These are phyloP conservation scores for Sebastes baramenuke DNA, from an alignment of 2,797 vertebrate genomes.

Conservation along the genomic window DNA sequence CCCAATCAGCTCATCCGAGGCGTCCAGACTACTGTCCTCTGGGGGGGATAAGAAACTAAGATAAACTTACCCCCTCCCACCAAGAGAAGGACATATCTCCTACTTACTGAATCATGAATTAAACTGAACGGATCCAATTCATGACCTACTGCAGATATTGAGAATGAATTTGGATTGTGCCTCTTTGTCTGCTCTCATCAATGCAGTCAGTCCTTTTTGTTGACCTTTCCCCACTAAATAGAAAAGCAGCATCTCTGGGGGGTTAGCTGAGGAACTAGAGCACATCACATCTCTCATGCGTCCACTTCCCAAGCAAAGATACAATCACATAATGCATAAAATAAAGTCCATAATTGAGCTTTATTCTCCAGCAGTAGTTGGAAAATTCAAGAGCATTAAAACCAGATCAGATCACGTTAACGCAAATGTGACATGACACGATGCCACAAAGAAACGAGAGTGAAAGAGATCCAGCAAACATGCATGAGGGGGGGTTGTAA, in stretches of 20 bases:
- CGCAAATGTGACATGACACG: neutral
- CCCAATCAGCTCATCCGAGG: constrained; percentile 52
- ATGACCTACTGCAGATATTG: neutral
- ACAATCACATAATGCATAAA: neutral
- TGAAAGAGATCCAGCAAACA: constrained; percentile 27
- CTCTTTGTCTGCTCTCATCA: neutral
- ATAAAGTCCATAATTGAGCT: neutral
- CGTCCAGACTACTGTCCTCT: neutral
- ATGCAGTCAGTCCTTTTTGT: neutral
- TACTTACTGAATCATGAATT: neutral
- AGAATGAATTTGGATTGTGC: neutral
- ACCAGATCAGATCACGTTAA: neutral
- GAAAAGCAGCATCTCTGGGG: neutral
- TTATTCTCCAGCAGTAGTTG: neutral
- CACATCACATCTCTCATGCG: neutral
- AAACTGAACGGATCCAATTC: neutral
- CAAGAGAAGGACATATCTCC: neutral
- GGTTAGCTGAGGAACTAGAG: neutral
- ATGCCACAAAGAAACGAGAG: constrained; percentile 33
- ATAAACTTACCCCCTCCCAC: constrained; percentile 23
- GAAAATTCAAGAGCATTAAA: neutral
- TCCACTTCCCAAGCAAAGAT: neutral
- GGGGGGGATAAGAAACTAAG: constrained; percentile 28
- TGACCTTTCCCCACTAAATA: neutral
- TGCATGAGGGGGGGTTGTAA: neutral